Evolutionary conservation across 2,113 vertebrate genomes (phyloP), one percentile per base, ranked within the genome.

Genomic region (Xiphophorus hellerii): DNA sequence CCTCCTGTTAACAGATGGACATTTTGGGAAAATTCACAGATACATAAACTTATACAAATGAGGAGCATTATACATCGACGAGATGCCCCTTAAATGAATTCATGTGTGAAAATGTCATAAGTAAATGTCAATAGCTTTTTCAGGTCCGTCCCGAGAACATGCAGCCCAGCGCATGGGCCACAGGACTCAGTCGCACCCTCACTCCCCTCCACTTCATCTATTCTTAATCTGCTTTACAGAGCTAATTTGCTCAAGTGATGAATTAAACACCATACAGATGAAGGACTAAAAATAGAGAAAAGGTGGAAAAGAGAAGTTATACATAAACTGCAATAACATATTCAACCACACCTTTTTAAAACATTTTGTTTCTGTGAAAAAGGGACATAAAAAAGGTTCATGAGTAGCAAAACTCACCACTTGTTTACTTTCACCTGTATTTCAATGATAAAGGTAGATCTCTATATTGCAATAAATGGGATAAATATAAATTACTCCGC

Each of bases 61-160:
- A 12, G 28, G 33, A 79, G 82, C 70, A 90, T 92, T 90, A 87
- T 84, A 81, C 85, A 88, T 90, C 81, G 31, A 65, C 65, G 73
- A 84, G 83, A 81, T 71, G 85, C 73, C 84, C 51, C 80, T 86
- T 71, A 79, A 87, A 88, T 85, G 66, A 89, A 80, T 84, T 74
- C 78, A 74, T 84, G 89, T 88, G 86, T 87, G 80, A 87, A 92
- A 92, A 92, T 91, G 88, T 88, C 86, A 93, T 81, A 81, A 83
- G 78, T 85, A 92, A 93, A 93, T 91, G 92, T 91, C 92, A 92
- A 90, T 87, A 85, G 85, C 87, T 84, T 91, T 92, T 78, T 85
- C 77, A 77, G 77, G 78, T 80, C 73, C 81, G 81, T 86, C 88
- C 82, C 7, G 73, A 79, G 86, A 83, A 89, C 74, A 87, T 83